Percentiles rank a stretch among this genome's conserved stretches.
Evolutionary conservation across 2,888 invertebrate genomes (phyloP).

Genomic region (Andricus quercusramuli): DNA sequence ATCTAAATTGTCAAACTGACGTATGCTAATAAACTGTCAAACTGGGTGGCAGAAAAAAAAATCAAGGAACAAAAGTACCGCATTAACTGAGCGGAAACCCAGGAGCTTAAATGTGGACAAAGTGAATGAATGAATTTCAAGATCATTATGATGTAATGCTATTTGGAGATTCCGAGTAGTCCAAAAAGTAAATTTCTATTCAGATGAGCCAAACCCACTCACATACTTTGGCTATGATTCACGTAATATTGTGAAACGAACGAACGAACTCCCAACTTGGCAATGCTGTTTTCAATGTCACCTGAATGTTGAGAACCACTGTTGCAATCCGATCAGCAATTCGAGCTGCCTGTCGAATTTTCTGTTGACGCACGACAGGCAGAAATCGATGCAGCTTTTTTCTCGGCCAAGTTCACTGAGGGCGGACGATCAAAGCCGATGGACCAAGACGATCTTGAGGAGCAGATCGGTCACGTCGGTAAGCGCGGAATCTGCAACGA

Average conservation of each 20-base stretch:
- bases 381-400: conserved; percentile 25
- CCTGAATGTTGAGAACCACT: neutral
- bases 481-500: conserved; percentile 24
- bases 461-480: conserved; percentile 12
- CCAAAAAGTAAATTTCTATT: neutral
- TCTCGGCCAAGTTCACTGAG: neutral
- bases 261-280: neutral
- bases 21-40: too few species aligned
- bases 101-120: too few species aligned
- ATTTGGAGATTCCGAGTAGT: too few species aligned
- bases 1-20: too few species aligned
- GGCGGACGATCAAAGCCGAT: conserved; percentile 13
- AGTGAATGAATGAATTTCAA: too few species aligned
- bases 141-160: too few species aligned
- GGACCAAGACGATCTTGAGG: conserved; percentile 11
- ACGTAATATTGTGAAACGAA: neutral
- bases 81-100: too few species aligned
- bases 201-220: neutral
- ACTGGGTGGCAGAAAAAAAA: too few species aligned
- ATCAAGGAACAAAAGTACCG: too few species aligned
- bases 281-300: neutral
- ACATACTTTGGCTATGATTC: neutral
- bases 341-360: conserved; percentile 31
- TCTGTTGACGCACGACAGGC: conserved; percentile 31
- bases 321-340: conserved; percentile 20